phyloP scores from a whole-genome alignment of 1,140 invertebrate genomes.

The Zaprionus ghesquierei region DNA sequence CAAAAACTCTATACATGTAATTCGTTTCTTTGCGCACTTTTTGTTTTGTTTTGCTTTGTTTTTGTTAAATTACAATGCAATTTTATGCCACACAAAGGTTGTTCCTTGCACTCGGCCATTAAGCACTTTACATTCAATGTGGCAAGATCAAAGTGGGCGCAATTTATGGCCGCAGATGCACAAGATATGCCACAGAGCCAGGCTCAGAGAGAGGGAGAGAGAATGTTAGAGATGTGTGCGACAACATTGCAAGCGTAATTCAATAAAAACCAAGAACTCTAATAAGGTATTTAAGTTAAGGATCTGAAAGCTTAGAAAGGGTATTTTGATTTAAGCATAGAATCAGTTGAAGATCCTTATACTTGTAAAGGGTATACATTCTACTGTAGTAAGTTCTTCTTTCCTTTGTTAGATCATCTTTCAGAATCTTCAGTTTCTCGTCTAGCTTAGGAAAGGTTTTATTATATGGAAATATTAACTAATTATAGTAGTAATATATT shows the following conservation, averaged over 20 bases:
- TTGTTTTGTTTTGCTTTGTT: constrained; percentile 4
- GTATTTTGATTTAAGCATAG: not conserved
- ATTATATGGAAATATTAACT: too few species aligned
- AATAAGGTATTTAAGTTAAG: not conserved
- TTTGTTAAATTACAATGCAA: constrained; percentile 77
- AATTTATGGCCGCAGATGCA: constrained; percentile 67
- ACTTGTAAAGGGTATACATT: too few species aligned
- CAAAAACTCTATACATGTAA: constrained; percentile 24
- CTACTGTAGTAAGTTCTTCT: too few species aligned
- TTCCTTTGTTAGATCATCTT: too few species aligned
- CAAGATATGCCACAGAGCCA: constrained; percentile 51
- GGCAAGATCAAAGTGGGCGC: constrained; percentile 77
- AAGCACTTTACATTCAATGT: constrained; percentile 80
- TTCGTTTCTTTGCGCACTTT: constrained; percentile 16
- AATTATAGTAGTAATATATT: too few species aligned
- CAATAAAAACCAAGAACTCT: not conserved
- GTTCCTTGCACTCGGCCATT: constrained; percentile 63
- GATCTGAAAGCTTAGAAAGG: not conserved
- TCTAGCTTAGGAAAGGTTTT: too few species aligned
- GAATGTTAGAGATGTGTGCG: not conserved
- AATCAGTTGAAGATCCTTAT: too few species aligned
- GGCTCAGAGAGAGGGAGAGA: constrained; percentile 4
- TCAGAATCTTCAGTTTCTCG: too few species aligned
- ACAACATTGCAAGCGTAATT: constrained; percentile 2
- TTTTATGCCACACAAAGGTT: constrained; percentile 73